Evolutionary conservation across 2,797 vertebrate species (phyloP), one percentile per base, ranked within the genome.

Genomic region (Paramormyrops hopkinsi): DNA sequence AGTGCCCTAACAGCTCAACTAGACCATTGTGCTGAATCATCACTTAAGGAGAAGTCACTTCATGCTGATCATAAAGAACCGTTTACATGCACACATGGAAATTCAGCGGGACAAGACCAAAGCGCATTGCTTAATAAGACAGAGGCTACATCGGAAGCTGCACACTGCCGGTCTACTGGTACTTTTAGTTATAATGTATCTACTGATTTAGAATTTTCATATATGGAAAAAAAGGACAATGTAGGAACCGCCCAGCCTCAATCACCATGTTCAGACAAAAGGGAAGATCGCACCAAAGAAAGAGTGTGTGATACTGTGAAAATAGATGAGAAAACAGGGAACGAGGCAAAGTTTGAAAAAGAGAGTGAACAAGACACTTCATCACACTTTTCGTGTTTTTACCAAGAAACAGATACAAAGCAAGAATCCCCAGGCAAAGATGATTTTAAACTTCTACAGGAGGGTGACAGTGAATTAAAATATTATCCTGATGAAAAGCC

Each of bases 401-500:
- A 89, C 90, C 82, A 95, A 85, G 94, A 94, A 51, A 95, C 91
- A 91, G 91, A 94, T 3, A 89, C 41, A 41, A 82, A 88, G 62
- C 88, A 88, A 89, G 92, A 92, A 90, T 44, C 46, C 84, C 22
- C 82, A 17, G 19, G 93, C 92, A 59, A 89, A 88, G 87, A 86
- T 84, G 91, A 93, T 53, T 62, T 2, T 2, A 88, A 89, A 19
- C 48, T 88, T 29, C 89, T 86, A 79, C 92, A 89, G 46, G 92
- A 92, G 90, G 92, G 92, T 62, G 93, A 93, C 87, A 92, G 93
- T 54, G 88, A 92, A 1, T 90, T 93, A 1, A 96, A 96, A 90
- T 97, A 97, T 37, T 95, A 95, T 87, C 95, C 95, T 0, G 95
- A 96, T 89, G 96, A 97, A 93, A 97, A 96, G 89, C 95, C 95